These are phyloP conservation scores for Rhabdophis nuchalis DNA, from an alignment of 2,797 vertebrate species.

Conservation along the genomic window DNA sequence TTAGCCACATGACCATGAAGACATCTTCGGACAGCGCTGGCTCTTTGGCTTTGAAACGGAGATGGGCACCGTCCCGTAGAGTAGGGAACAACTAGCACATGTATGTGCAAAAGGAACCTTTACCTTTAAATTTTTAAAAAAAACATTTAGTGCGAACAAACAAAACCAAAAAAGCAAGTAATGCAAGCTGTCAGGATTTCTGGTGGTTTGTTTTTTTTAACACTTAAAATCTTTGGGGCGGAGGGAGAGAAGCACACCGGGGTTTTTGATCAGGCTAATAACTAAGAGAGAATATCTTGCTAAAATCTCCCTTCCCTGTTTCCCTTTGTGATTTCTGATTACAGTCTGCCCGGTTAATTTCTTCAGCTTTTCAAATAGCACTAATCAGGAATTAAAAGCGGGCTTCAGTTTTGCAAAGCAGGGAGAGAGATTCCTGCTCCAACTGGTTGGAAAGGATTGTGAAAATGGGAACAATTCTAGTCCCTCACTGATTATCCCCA, in stretches of 20 bases:
- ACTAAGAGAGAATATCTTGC: conserved; percentile 15
- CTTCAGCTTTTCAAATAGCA: conserved; percentile 76
- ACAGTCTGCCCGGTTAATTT: conserved; percentile 81
- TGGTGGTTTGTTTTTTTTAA: not conserved
- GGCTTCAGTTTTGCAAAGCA: conserved; percentile 73
- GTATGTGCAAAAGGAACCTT: too few species aligned
- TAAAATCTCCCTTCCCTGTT: conserved; percentile 12
- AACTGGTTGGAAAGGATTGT: conserved; percentile 74
- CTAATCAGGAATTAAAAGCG: conserved; percentile 83
- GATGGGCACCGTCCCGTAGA: too few species aligned
- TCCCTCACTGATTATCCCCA: conserved; percentile 79
- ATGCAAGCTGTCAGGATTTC: not conserved
- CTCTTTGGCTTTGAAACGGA: too few species aligned
- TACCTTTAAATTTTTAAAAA: not conserved
- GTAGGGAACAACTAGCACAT: too few species aligned
- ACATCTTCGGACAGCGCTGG: too few species aligned
- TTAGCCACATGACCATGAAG: too few species aligned
- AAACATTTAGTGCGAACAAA: not conserved
- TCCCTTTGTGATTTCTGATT: conserved; percentile 69
- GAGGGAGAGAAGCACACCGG: not conserved
- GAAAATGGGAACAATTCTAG: conserved; percentile 85
- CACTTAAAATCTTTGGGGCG: not conserved
- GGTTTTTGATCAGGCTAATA: conserved; percentile 44
- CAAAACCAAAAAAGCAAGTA: not conserved
- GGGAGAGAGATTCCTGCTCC: conserved; percentile 60